phyloP scores from a whole-genome alignment of 2,888 invertebrate species.

The Prosapia bicincta region DNA sequence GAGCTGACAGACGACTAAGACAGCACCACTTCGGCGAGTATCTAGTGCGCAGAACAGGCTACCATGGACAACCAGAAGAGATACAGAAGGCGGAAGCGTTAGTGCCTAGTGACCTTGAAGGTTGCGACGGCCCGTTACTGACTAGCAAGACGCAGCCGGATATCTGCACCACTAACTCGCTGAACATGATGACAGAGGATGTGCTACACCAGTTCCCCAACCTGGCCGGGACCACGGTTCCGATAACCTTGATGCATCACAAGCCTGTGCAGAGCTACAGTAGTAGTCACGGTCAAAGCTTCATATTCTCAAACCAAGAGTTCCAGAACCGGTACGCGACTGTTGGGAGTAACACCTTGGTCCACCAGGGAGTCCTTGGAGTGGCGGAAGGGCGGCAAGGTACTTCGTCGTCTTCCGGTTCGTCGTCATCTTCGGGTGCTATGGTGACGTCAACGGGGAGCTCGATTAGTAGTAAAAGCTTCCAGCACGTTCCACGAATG shows the following conservation, averaged over 20 bases:
- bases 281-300: conserved; percentile 40
- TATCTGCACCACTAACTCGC: conserved; percentile 44
- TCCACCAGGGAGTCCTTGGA: conserved; percentile 48
- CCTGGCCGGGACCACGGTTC: conserved; percentile 49
- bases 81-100: conserved; percentile 25
- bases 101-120: conserved; percentile 45
- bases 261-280: neutral
- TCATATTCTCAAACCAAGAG: conserved; percentile 31
- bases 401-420: conserved; percentile 38
- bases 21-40: conserved; percentile 55
- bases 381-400: conserved; percentile 41
- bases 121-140: conserved; percentile 45
- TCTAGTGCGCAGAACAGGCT: conserved; percentile 45
- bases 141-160: conserved; percentile 49
- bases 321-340: conserved; percentile 43
- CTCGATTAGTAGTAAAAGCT: conserved; percentile 21
- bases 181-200: neutral
- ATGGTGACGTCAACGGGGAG: conserved; percentile 23
- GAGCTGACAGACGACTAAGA: conserved; percentile 55
- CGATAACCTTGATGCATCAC: conserved; percentile 45
- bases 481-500: conserved; percentile 19
- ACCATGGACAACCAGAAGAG: conserved; percentile 21
- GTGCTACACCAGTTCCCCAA: conserved; percentile 28
- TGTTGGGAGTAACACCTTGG: conserved; percentile 42
- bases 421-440: conserved; percentile 21